Evolutionary conservation across 2,888 invertebrate genomes (phyloP), one percentile per base, ranked within the genome.

Genomic region (Thelaira solivaga): DNA sequence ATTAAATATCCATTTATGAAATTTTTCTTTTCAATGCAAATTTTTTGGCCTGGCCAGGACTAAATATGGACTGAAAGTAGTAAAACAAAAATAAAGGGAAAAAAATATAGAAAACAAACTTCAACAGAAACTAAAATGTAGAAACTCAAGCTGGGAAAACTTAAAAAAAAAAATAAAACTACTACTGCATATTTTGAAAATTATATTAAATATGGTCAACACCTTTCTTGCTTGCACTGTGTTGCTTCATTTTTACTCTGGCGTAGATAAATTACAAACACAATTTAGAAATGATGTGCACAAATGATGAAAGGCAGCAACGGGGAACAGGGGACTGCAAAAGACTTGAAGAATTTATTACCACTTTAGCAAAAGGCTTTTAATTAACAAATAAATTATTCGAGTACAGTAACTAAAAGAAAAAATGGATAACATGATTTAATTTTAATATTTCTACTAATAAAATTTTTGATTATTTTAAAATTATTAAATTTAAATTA

Each of bases 1-100:
- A 78, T 78, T 78, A 78, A 78, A 78, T 74, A 71, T 29, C 65
- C 78, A 74, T 78, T 78, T 74, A 78, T 74, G 72, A 72, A 64
- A 64, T 16, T 55, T 69, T 74, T 62, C 74, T 71, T 71, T 65
- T 65, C 61, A 74, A 78, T 74, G 64, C 57, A 78, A 78, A 74
- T 78, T 74, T n/a, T 71, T 65, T 67, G 34, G 18, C 57, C 22
- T n/a, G 41, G 55, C 20, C 47, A 41, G 57, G 49, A 49, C 41
- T 61, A 31, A 13, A 68, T 61, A 0, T 51, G 36, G 10, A 20
- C 26, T 39, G 11, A 16, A 20, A 39, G 20, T n/a, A 29, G 18
- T 22, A 62, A 34, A 39, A 57, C 49, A 49, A 34, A 16, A 6
- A n/a, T n/a, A n/a, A n/a, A n/a, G n/a, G n/a, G n/a, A n/a, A n/a